Evolutionary conservation across 2,888 invertebrate species (phyloP), one percentile per base, ranked within the genome.

Genomic region (Octonoba sinensis): DNA sequence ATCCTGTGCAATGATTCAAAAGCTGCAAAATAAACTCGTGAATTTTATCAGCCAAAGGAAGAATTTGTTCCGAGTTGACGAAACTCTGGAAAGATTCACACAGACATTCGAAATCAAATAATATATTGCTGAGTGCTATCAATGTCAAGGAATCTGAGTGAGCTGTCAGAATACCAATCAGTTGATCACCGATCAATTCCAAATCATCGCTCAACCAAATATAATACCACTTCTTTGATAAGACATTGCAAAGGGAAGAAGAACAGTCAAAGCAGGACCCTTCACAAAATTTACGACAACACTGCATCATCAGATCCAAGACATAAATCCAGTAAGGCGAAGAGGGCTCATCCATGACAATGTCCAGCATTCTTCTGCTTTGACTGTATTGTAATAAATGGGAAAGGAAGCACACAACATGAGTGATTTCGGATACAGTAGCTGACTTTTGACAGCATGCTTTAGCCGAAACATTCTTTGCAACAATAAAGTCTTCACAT

Each of bases 361-460:
- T 44, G 22, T 36, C 44, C 46, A 73, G 64, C 20, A 73, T 57
- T 47, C 57, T 22, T 24, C 75, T 69, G 3, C 82, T 69, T 18
- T 75, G 69, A 59, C 44, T 36, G 20, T 82, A 82, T 24, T 69
- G 64, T 22, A 82, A 20, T 1, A 82, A 22, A 24, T 82, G 65
- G 13, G 82, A 70, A 3, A 82, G 13, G 44, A 82, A 82, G 65
- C 82, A 70, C 2, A 82, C 12, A 36, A 70, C 24, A 27, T 82
- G 75, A 15, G 71, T 82, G 3, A 82, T 71, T 65, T 74, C 66
- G 2, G 75, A 46, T 24, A 75, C n/a, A 8, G 54, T 16, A 44
- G 59, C 47, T 22, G 47, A 24, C 15, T 74, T 82, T 57, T 71
- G 59, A 49, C 82, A 82, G 47, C 79, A 81, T 0, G 22, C 44